Percentiles rank a stretch among this genome's conserved stretches.
These are phyloP conservation scores for Ephialtes manifestator DNA, from an alignment of 2,888 invertebrate genomes.

Conservation along the genomic window DNA sequence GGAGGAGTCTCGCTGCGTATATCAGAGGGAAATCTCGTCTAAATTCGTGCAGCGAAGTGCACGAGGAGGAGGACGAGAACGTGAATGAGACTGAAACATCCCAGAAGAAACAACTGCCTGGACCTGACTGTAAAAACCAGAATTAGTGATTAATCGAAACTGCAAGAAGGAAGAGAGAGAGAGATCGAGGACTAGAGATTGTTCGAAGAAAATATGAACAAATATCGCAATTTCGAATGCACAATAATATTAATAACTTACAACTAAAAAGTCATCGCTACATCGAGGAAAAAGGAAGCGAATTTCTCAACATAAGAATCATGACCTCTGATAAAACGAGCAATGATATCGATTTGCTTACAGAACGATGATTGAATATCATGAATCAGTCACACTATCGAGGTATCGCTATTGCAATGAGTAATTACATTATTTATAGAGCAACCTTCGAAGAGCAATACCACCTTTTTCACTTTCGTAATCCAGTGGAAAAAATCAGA, in stretches of 20 bases:
- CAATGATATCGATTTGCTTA: not conserved
- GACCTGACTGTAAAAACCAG: conserved; percentile 56
- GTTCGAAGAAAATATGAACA: conserved; percentile 3
- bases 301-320: not conserved
- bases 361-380: conserved; percentile 28
- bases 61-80: conserved; percentile 86
- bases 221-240: not conserved
- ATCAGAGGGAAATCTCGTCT: conserved; percentile 86
- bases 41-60: conserved; percentile 86
- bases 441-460: not conserved
- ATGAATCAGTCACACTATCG: conserved; percentile 18
- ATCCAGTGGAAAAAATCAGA: not conserved
- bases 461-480: not conserved
- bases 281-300: not conserved
- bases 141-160: conserved; percentile 46
- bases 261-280: not conserved
- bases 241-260: not conserved
- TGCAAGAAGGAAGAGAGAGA: conserved; percentile 19
- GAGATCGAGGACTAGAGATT: conserved; percentile 35
- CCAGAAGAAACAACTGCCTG: conserved; percentile 43
- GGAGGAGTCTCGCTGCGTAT: conserved; percentile 87
- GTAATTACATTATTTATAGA: conserved; percentile 56
- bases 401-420: conserved; percentile 35
- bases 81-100: conserved; percentile 67
- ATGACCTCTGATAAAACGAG: not conserved